Evolutionary conservation across 64 coral and sea anemone species (phyloP).

Genomic region (Actinia equina): DNA sequence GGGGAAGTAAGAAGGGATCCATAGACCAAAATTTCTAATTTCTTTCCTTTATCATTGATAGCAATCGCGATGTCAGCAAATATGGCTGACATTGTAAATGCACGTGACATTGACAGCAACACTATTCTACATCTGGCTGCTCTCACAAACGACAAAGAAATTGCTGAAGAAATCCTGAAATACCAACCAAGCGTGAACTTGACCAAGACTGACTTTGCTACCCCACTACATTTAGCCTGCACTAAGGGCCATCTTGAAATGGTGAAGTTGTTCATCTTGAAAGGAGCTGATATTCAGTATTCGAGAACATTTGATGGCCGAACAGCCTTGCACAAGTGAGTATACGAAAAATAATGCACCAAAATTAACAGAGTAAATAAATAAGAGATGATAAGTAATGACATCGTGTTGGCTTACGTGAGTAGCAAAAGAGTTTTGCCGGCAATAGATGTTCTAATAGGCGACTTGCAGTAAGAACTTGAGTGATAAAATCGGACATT

Average conservation of each 20-base stretch:
- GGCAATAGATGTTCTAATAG: too few relatives aligned
- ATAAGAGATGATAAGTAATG: too few relatives aligned
- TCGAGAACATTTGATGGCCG: conserved; percentile 24
- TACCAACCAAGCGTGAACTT: neutral
- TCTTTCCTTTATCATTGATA: neutral
- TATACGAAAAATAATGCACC: neutral
- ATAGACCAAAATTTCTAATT: neutral
- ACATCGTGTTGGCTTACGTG: too few relatives aligned
- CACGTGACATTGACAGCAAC: neutral
- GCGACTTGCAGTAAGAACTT: too few relatives aligned
- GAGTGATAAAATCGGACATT: too few relatives aligned
- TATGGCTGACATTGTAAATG: neutral
- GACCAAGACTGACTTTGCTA: neutral
- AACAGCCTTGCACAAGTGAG: conserved; percentile 49
- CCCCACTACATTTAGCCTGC: conserved; percentile 2
- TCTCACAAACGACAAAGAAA: neutral
- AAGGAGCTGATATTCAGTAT: conserved; percentile 35
- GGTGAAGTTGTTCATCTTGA: conserved; percentile 18
- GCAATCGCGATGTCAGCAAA: neutral
- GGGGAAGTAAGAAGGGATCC: too few relatives aligned
- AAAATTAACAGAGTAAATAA: too few relatives aligned
- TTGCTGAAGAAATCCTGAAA: neutral
- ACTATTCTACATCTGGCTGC: neutral
- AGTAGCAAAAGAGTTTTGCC: too few relatives aligned
- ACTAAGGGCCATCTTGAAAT: conserved; percentile 16